Evolutionary conservation across 2,113 vertebrate species (phyloP).

Genomic region (Typhlomys cinereus): DNA sequence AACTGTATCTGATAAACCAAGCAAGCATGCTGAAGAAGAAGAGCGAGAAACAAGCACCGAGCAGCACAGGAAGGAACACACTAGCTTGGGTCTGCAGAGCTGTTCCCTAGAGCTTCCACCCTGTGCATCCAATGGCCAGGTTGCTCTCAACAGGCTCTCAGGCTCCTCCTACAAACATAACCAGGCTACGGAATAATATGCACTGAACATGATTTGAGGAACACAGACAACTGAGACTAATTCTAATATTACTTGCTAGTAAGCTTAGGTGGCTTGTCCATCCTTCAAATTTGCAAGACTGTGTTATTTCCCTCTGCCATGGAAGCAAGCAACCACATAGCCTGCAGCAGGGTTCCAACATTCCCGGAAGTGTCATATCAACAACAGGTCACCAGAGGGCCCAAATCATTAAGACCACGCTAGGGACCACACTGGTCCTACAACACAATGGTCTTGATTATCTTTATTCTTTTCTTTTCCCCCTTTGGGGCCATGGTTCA

Average conservation of each 20-base stretch:
- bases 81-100: accelerated
- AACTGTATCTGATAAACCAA: neutral
- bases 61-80: neutral
- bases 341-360: neutral
- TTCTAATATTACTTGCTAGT: neutral
- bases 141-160: neutral
- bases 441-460: neutral
- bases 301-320: neutral
- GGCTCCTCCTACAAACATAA: neutral
- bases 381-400: neutral
- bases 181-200: neutral
- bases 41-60: neutral
- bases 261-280: neutral
- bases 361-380: neutral
- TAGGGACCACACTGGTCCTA: neutral
- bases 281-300: neutral
- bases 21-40: neutral
- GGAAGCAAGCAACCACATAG: neutral
- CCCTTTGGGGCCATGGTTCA: neutral
- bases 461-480: neutral
- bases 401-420: neutral
- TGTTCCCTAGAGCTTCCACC: neutral
- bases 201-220: neutral
- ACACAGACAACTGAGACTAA: neutral
- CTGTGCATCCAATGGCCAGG: too few relatives aligned